Percentiles rank a stretch among this genome's conserved stretches.
Evolutionary conservation across 2,113 vertebrate genomes (phyloP).

Genomic region (Pollachius pollachius): DNA sequence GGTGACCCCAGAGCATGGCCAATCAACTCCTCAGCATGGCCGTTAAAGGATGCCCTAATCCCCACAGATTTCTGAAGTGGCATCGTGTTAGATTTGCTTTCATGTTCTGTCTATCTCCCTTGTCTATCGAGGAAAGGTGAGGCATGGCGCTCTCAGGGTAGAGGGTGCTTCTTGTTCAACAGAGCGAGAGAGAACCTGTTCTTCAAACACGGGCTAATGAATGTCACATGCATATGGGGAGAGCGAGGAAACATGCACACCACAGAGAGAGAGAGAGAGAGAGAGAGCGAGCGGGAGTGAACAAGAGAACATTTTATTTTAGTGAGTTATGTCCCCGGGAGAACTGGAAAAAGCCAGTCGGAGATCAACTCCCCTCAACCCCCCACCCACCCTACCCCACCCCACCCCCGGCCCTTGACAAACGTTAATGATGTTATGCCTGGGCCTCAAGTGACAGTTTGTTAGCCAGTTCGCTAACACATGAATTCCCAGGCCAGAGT

Average conservation of each 20-base stretch:
- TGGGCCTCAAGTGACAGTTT: conserved; percentile 55
- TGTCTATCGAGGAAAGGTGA: conserved; percentile 28
- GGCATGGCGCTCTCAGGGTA: not conserved
- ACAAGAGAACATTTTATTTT: conserved; percentile 41
- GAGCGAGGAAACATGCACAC: not conserved
- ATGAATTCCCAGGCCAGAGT: conserved; percentile 11
- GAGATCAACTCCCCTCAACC: conserved; percentile 32
- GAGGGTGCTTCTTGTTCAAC: conserved; percentile 40
- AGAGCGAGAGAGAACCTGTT: conserved; percentile 40
- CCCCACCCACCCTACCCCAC: no score
- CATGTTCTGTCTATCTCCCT: conserved; percentile 22
- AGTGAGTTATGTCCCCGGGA: conserved; percentile 38
- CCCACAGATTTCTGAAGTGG: conserved; percentile 17
- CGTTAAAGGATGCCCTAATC: conserved; percentile 24
- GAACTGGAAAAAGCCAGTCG: conserved; percentile 42
- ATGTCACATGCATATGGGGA: conserved; percentile 46
- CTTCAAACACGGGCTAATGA: conserved; percentile 56
- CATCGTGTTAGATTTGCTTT: not conserved
- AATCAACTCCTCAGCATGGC: not conserved
- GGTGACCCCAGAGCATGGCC: no score
- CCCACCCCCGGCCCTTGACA: conserved; percentile 28
- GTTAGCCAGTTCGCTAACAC: conserved; percentile 48
- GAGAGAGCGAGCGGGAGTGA: conserved; percentile 29
- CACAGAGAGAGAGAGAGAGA: conserved; percentile 22
- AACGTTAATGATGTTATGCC: conserved; percentile 58